A percentile compares a stretch with the other conserved stretches of the same genome.
These are phyloP conservation scores for Microctonus aethiopoides DNA, from an alignment of 2,888 invertebrate species.

Conservation along the genomic window DNA sequence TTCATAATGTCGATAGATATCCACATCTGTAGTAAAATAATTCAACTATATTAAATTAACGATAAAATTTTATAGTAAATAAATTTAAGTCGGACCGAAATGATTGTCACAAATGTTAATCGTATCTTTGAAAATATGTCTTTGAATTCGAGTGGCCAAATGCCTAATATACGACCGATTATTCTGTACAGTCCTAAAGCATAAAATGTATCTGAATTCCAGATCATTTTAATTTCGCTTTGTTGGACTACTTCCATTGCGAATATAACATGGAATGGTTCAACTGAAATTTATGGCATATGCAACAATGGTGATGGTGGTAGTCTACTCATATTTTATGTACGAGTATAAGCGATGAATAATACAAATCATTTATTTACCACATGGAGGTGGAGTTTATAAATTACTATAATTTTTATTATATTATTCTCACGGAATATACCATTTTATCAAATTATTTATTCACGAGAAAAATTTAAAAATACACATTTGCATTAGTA, in stretches of 20 bases:
- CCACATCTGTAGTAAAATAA: neutral
- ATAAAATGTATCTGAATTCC: constrained; percentile 29
- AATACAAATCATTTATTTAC: too few species aligned
- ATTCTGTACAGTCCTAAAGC: constrained; percentile 33
- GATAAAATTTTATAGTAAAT: neutral
- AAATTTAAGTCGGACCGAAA: constrained; percentile 7
- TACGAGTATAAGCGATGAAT: too few species aligned
- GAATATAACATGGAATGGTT: too few species aligned
- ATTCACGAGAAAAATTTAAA: neutral
- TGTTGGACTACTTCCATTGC: neutral
- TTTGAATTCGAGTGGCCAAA: constrained; percentile 25
- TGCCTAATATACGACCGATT: constrained; percentile 25
- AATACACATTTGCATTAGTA: neutral
- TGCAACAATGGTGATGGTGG: too few species aligned
- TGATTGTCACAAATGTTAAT: constrained; percentile 6
- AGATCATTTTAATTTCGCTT: neutral
- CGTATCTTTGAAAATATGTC: constrained; percentile 11
- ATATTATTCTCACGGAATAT: neutral
- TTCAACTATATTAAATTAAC: neutral
- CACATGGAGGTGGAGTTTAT: neutral
- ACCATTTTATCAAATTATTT: neutral
- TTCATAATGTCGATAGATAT: neutral
- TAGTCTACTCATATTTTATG: too few species aligned
- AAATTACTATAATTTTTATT: neutral
- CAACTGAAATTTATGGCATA: too few species aligned